Base-by-base conservation (phyloP, 2,888 invertebrate genomes). In the Patella depressa region DNA sequence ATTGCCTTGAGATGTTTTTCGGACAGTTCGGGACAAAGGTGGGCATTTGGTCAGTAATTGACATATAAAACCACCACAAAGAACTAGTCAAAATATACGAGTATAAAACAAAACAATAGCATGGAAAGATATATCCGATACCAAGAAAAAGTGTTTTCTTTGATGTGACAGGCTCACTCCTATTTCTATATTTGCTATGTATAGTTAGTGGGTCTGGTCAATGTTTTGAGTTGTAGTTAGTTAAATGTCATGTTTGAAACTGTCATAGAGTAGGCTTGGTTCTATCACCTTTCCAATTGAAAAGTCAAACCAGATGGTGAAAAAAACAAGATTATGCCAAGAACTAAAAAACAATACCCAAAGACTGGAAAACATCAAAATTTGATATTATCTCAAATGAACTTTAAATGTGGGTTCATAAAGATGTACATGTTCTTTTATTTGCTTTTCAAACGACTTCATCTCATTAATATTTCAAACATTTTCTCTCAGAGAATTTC, bases 41-140 rank as follows among this genome's bases (percentile, higher is more conserved):
- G 24, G 65, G 24, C 65, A 65, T 65, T 65, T 65, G 65, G 65
- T 65, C 65, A 65, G 65, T 65, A 65, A 65, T 65, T 65, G 19
- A 19, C 65, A 24, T 65, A 24, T 65, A 24, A 65, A 65, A 65
- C 65, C 65, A 24, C 12, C 24, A 24, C 45, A 45, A 45, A 45
- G 45, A 45, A 45, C 45, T 45, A 45, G 45, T 45, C 45, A 45
- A 45, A 45, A 45, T 45, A 45, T 45, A 45, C 45, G 0, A 45
- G 45, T 9, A 45, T 45, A 9, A 45, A 45, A 45, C 45, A 65
- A 65, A 65, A 65, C 65, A 65, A 19, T 65, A 24, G 19, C 19
- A 24, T 19, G 14, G 65, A 65, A 65, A 24, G 65, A 65, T 65
- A 65, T 65, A 65, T 19, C 65, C 24, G 65, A 65, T 65, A 65